A percentile compares a stretch with the other conserved stretches of the same genome.
phyloP scores from a whole-genome alignment of 2,113 vertebrate genomes.

The Psettodes erumei region DNA sequence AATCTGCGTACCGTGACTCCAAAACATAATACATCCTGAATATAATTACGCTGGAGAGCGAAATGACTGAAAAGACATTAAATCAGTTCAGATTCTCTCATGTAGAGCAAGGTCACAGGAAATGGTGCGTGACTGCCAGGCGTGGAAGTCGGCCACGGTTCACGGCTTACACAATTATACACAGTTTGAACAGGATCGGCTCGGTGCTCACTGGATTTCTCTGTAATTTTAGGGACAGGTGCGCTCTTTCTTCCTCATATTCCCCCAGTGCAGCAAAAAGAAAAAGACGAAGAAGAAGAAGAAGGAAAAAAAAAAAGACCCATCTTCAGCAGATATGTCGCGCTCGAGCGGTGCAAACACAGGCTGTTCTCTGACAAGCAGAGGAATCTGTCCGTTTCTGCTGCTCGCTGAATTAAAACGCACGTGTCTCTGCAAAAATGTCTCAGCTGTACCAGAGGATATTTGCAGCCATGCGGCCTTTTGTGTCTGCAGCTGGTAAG shows the following conservation, averaged over 20 bases:
- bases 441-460: not conserved
- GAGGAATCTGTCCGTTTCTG: slow-evolving; percentile 24
- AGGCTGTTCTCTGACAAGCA: slow-evolving; percentile 46
- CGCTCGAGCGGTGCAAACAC: slow-evolving; percentile 32
- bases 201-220: slow-evolving; percentile 44
- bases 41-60: not conserved
- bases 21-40: not conserved
- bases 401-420: slow-evolving; percentile 19
- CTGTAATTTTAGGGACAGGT: slow-evolving; percentile 45
- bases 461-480: not conserved
- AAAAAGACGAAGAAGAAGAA: not conserved
- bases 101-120: slow-evolving; percentile 52
- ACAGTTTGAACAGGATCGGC: slow-evolving; percentile 44
- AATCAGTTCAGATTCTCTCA: not conserved
- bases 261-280: slow-evolving; percentile 36
- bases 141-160: slow-evolving; percentile 46
- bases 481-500: slow-evolving; percentile 21
- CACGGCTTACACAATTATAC: slow-evolving; percentile 39
- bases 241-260: slow-evolving; percentile 38
- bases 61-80: slow-evolving; percentile 2
- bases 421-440: slow-evolving; percentile 15
- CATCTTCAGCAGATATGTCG: slow-evolving; percentile 57
- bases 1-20: not conserved
- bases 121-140: slow-evolving; percentile 44
- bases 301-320: not conserved